Evolutionary conservation across 2,888 invertebrate genomes (phyloP), one percentile per base, ranked within the genome.

Genomic region (Drosophila hamatofila): DNA sequence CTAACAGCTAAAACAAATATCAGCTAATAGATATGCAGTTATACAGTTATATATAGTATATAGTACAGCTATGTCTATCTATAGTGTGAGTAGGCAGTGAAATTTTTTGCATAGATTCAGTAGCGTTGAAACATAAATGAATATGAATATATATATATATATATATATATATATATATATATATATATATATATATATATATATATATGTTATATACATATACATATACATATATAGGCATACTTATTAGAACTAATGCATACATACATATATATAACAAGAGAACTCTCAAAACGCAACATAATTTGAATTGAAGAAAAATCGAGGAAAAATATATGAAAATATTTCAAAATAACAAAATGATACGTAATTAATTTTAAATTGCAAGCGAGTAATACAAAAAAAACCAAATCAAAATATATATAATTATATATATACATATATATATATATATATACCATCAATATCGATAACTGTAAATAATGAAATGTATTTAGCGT

Each of bases 341-440:
- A 55, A 55, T 61, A 56, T 46, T 56, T 58, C 27, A 49, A 42
- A 62, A 65, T 41, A 49, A 48, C 39, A 35, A 68, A 67, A 62
- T 65, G 66, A 83, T 83, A 83, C 83, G 83, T 83, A 83, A 83
- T 82, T 83, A 83, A 82, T 84, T 77, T 79, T 78, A 83, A 81
- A 69, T 61, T 78, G 70, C 62, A 61, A 70, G 25, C 25, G n/a
- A 48, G 16, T 27, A 48, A 48, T 48, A 11, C 46, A 48, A 14
- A 33, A 33, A 21, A 6, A 27, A 12, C 11, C 2, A 48, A 54
- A 54, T 54, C 52, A 54, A 54, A 54, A 54, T 23, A 52, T 55
- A 49, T 48, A 23, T 16, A 23, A 9, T 35, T 16, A 59, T 25
- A 46, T 39, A 33, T 41, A 35, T n/a, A 39, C 27, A 66, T 49